phyloP scores from a whole-genome alignment of 2,113 vertebrate genomes.

The Rhynchomys soricoides region DNA sequence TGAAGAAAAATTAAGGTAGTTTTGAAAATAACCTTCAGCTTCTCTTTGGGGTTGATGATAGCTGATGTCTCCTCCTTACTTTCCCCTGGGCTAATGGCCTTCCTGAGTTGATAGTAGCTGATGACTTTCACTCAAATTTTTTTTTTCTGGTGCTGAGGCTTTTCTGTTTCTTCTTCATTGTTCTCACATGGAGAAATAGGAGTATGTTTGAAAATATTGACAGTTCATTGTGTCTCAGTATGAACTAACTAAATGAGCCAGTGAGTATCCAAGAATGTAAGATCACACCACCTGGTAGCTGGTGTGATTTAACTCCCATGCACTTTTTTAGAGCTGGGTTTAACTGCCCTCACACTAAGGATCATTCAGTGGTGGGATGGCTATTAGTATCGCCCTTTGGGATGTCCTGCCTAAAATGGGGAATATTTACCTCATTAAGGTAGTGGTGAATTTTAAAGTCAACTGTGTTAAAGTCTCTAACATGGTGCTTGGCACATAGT shows the following conservation, averaged over 20 bases:
- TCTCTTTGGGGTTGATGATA: neutral
- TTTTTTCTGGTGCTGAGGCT: neutral
- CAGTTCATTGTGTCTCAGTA: neutral
- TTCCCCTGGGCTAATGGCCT: neutral
- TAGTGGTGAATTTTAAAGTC: constrained; percentile 56
- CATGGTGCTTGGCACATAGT: constrained; percentile 72
- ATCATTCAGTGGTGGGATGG: neutral
- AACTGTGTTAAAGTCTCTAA: constrained; percentile 71
- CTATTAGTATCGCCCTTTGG: neutral
- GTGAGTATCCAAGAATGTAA: neutral
- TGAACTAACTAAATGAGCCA: constrained; percentile 19
- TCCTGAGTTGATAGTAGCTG: neutral
- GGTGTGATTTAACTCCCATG: neutral
- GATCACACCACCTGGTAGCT: neutral
- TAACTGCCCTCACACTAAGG: neutral
- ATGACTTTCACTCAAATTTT: neutral
- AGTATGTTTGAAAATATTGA: neutral
- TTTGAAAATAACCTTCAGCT: neutral
- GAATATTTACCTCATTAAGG: constrained; percentile 5
- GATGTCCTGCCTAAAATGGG: constrained; percentile 33
- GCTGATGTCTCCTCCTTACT: neutral
- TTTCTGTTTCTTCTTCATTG: neutral
- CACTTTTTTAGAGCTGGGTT: neutral
- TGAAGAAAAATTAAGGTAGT: neutral
- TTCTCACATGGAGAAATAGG: constrained; percentile 2